Evolutionary conservation across 2,888 invertebrate genomes (phyloP).

Genomic region (Nephrotoma guestfalica): DNA sequence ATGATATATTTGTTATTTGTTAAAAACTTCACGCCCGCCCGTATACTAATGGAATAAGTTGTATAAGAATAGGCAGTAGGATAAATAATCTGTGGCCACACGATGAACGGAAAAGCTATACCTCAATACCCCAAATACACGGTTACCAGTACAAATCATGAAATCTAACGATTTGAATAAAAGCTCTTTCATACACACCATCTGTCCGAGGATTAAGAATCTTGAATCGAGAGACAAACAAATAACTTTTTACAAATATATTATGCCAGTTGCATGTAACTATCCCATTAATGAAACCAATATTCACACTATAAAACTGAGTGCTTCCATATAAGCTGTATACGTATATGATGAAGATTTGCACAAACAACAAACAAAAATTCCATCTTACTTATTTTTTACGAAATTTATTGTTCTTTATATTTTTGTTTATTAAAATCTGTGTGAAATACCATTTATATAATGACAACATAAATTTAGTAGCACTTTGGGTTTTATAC

Average conservation of each 20-base stretch:
- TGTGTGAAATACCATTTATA: background rate
- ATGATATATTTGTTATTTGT: too few relatives aligned
- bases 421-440: background rate
- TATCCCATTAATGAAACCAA: background rate
- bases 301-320: background rate
- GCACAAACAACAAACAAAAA: background rate
- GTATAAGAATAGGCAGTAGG: too few relatives aligned
- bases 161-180: too few relatives aligned
- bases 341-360: background rate
- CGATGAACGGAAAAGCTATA: too few relatives aligned
- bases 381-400: background rate
- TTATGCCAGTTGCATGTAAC: background rate
- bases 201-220: too few relatives aligned
- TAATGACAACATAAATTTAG: background rate
- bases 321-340: background rate
- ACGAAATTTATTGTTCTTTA: background rate
- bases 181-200: too few relatives aligned
- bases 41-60: too few relatives aligned
- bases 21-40: too few relatives aligned
- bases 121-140: too few relatives aligned
- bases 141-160: too few relatives aligned
- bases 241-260: background rate
- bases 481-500: background rate
- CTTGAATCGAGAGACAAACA: too few relatives aligned
- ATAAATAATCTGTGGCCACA: too few relatives aligned